A percentile compares a stretch with the other conserved stretches of the same genome.
phyloP scores from a whole-genome alignment of 2,888 invertebrate species.

The Eustalomyia histrio region DNA sequence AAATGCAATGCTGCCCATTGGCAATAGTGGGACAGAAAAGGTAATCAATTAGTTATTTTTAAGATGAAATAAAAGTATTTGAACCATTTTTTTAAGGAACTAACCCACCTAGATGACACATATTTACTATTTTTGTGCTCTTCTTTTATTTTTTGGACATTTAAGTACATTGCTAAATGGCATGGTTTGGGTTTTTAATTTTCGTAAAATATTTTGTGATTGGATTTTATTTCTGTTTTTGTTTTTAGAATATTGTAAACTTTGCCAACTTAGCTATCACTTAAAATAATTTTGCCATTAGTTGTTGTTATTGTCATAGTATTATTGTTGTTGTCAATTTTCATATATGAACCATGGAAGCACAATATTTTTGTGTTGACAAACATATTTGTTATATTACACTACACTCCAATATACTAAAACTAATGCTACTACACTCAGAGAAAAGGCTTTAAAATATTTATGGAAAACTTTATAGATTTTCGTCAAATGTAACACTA shows the following conservation, averaged over 20 bases:
- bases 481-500: too few species aligned
- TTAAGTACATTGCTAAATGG: conserved; percentile 57
- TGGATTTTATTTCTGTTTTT: conserved; percentile 5
- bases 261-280: conserved; percentile 60
- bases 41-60: too few species aligned
- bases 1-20: too few species aligned
- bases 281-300: conserved; percentile 42
- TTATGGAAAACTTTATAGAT: too few species aligned
- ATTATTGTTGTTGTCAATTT: conserved; percentile 29
- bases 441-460: too few species aligned
- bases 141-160: conserved; percentile 12
- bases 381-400: conserved; percentile 64
- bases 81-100: too few species aligned
- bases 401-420: conserved; percentile 45
- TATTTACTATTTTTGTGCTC: too few species aligned
- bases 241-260: conserved; percentile 33
- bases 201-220: conserved; percentile 62
- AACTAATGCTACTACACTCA: conserved; percentile 41
- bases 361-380: conserved; percentile 57
- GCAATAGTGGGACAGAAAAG: too few species aligned
- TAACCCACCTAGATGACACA: too few species aligned
- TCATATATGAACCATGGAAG: conserved; percentile 38
- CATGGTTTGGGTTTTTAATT: conserved; percentile 62
- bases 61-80: too few species aligned
- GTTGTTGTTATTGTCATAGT: conserved; percentile 35